Conservation (phyloP, 1,140 invertebrate species). For the Apolygus lucorum region DNA sequence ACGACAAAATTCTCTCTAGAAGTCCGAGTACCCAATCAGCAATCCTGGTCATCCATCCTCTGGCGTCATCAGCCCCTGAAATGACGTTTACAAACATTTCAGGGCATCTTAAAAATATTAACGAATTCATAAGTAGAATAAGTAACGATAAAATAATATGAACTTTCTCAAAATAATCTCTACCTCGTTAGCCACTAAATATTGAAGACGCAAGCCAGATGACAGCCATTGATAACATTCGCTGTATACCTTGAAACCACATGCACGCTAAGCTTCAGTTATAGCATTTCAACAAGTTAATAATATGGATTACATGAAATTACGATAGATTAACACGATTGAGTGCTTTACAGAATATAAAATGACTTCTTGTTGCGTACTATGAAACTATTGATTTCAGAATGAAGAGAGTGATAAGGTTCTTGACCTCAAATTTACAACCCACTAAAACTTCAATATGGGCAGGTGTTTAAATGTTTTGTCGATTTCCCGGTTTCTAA, state of each 20-base stretch:
- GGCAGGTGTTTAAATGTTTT: too few species aligned
- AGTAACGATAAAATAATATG: background rate
- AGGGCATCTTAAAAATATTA: too few species aligned
- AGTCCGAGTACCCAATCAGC: constrained; percentile 5
- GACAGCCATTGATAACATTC: background rate
- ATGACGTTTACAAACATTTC: too few species aligned
- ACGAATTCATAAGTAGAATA: background rate
- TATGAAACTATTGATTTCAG: too few species aligned
- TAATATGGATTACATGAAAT: too few species aligned
- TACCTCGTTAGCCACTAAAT: constrained; percentile 14
- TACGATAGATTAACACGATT: too few species aligned
- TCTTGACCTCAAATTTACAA: too few species aligned
- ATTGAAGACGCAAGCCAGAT: constrained; percentile 4
- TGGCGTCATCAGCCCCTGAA: constrained; percentile 12
- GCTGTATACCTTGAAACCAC: constrained; percentile 1
- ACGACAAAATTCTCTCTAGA: constrained; percentile 2
- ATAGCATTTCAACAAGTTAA: background rate
- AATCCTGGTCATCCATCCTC: constrained; percentile 17
- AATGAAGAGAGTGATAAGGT: too few species aligned
- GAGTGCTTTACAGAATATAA: too few species aligned
- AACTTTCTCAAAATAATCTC: background rate
- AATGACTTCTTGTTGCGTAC: too few species aligned
- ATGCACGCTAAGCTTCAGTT: background rate
- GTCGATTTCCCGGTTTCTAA: too few species aligned
- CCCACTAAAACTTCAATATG: too few species aligned